Conservation (phyloP, 1,140 invertebrate genomes). For the Stegodyphus dumicola region DNA sequence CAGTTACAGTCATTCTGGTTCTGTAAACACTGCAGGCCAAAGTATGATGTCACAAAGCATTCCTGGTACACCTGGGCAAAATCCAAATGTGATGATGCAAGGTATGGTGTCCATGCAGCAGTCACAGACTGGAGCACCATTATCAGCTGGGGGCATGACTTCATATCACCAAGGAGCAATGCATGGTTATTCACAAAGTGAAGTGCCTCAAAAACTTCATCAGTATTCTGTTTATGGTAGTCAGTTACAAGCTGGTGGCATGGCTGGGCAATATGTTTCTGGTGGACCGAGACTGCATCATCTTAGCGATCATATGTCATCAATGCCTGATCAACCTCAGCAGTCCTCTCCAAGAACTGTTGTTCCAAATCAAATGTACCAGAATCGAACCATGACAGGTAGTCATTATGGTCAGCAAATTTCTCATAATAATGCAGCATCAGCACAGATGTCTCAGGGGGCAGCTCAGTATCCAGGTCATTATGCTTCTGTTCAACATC, state of each 20-base stretch:
- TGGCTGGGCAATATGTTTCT: conserved; percentile 56
- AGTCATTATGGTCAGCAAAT: conserved; percentile 52
- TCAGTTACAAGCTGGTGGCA: conserved; percentile 49
- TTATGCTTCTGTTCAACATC: conserved; percentile 55
- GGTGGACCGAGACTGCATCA: conserved; percentile 58
- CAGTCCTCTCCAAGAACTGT: conserved; percentile 53
- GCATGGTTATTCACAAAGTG: conserved; percentile 60
- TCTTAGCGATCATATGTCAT: conserved; percentile 53
- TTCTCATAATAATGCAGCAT: conserved; percentile 31
- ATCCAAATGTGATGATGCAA: conserved; percentile 55
- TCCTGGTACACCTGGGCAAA: conserved; percentile 38
- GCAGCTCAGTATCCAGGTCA: conserved; percentile 57
- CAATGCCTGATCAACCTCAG: conserved; percentile 31
- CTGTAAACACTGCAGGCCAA: conserved; percentile 41
- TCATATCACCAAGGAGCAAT: conserved; percentile 60
- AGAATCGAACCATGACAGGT: conserved; percentile 43
- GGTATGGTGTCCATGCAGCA: conserved; percentile 55
- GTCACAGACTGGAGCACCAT: conserved; percentile 40
- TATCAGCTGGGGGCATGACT: conserved; percentile 42
- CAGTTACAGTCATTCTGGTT: conserved; percentile 49
- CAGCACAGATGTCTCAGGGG: conserved; percentile 39
- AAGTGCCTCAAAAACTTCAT: conserved; percentile 62
- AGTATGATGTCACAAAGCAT: conserved; percentile 52
- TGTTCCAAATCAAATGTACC: conserved; percentile 56
- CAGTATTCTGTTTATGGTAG: conserved; percentile 60